Base-by-base conservation (phyloP, 2,888 invertebrate genomes). In the Portevinia maculata region DNA sequence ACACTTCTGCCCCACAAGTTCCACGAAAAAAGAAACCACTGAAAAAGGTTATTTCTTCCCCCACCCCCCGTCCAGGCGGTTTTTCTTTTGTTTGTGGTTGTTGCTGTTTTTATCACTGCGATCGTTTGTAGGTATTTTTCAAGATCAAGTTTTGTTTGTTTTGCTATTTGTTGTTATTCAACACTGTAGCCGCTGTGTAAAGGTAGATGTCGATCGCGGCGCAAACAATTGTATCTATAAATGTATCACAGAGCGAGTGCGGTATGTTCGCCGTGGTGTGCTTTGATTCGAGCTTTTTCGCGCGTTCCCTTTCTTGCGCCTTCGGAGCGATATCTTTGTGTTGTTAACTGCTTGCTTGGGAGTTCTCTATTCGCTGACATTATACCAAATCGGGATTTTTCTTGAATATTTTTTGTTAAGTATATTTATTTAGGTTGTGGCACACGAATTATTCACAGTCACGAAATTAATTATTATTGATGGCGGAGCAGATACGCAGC, bases 81-180 rank as follows among this genome's bases (percentile, higher is more conserved):
- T 34, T 60, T 71, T 41, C 24, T 41, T 69, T 62, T 48, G 13
- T 37, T 69, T 37, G 5, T 6, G 5, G 21, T 62, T 19, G 17
- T 64, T 48, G 34, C 28, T 69, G 67, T 37, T 57, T n/a, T n/a
- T n/a, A n/a, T n/a, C n/a, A 41, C 44, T 67, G 65, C 30, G 34
- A 48, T 64, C 74, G 74, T 15, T 39, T 15, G 39, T 39, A 13
- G 41, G 34, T 69, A 67, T 11, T 37, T 70, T 81, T 81, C 81
- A 81, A 81, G 81, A 81, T 81, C 81, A 81, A 76, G 70, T 81
- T 81, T 70, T 71, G 70, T 71, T 79, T 79, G 69, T 69, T 79
- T 79, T 79, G 79, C 48, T 70, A 55, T 44, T 37, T 76, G 76
- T 37, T 76, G 76, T 81, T 81, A 76, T 70, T 70, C 70, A 75